Evolutionary conservation across 2,888 invertebrate genomes (phyloP), one percentile per base, ranked within the genome.

Genomic region (Epinotia nisella): DNA sequence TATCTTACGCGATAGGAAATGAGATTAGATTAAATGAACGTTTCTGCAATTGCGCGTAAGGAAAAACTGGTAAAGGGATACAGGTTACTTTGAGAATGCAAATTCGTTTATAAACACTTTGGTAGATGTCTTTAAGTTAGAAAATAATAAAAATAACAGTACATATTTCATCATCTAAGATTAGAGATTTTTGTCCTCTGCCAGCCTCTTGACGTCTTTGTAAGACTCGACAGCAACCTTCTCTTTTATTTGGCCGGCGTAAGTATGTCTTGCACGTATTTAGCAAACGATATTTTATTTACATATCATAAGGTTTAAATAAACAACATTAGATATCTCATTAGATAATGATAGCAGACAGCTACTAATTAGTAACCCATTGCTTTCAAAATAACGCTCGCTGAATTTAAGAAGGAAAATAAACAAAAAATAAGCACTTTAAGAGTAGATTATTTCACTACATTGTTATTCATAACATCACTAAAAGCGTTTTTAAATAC

Each of bases 51-150:
- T 45, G 45, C 45, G 45, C 45, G 3, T 15, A 45, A 24, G 35
- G 55, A 70, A 55, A 53, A 60, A 53, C 51, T 7, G 51, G 53
- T 15, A 66, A 59, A 29, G 66, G 15, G 29, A 21, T 15, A 21
- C 9, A 15, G 24, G 39, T 15, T 65, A 19, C 39, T 55, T 66
- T 66, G 66, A 24, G 66, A 56, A 66, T 41, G 66, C 66, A 66
- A 39, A 64, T 1, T 24, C 13, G 39, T 17, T 45, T 45, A 61
- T 51, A 60, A 15, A 45, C 13, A 13, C 15, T 1, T 15, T 4
- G 21, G 24, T 24, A 24, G 4, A 24, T 29, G 24, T 24, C 5
- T 15, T 7, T 15, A 56, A 24, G 15, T 15, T n/a, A n/a, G n/a
- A n/a, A 29, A 56, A 3, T 11, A 58, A 13, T 9, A 2, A 21